Base-by-base conservation (phyloP, 1,140 invertebrate species). In the Lepidurus arcticus region DNA sequence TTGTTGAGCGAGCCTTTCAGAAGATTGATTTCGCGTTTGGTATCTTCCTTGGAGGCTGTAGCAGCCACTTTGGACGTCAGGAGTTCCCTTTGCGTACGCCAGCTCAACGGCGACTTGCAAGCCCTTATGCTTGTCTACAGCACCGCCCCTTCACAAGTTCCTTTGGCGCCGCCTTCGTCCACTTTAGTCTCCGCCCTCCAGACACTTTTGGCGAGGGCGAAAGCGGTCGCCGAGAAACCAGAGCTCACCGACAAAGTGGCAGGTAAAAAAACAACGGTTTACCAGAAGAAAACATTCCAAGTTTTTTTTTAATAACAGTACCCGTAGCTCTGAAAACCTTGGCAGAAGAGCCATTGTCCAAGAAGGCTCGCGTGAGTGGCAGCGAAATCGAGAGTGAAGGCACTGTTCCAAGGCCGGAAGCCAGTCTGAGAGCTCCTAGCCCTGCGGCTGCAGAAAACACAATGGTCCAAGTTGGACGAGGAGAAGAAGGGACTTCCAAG, bases 1-100 rank as follows among this genome's bases (percentile, higher is more conserved):
- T 65, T 65, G 53, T 65, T 65, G 53, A 65, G 53, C 53, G 53
- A 65, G 21, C 53, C 53, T 65, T 65, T 65, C 13, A 13, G 53
- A 65, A 65, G 53, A 65, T 65, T 65, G 53, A 65, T 65, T 21
- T 65, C 53, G 21, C 53, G 53, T 8, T 65, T 65, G 53, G 53
- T 65, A 13, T 65, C 53, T n/a, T 65, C 53, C 53, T 16, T 65
- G 53, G 53, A 65, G 21, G 53, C 53, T 21, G 21, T 65, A 7
- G 53, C 53, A 21, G 53, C 53, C 53, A 65, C 53, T 13, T 65
- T 65, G 53, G 53, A 65, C 53, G 53, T 65, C 5, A 13, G 53
- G 53, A 65, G 53, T 65, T 21, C 53, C 16, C 16, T 65, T 65
- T 65, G 53, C 53, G 53, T 65, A 13, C 8, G 53, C 16, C 53